Base-by-base conservation (phyloP, 2,888 invertebrate genomes). In the Altica lythri region DNA sequence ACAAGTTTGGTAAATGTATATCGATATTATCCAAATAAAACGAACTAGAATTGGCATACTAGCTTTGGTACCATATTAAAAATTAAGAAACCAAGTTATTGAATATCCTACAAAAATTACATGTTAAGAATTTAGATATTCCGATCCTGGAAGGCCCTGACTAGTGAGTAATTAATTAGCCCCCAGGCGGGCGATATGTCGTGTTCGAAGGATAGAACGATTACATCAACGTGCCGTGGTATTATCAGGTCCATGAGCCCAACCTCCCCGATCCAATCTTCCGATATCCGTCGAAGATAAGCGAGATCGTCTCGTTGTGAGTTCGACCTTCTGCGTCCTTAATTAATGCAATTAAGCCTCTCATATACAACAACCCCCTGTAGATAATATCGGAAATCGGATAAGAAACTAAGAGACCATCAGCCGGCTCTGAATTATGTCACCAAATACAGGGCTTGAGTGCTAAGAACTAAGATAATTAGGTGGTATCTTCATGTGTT, bases 261-360 rank as follows among this genome's bases (percentile, higher is more conserved):
- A 47, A 38, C 47, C 35, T 49, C 42, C 38, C 66, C 40, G 71
- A 72, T 73, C 67, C 68, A 67, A 73, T 73, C 71, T 64, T 51
- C 35, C 68, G 73, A 72, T 72, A 72, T 68, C 67, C 68, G 25
- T 66, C 64, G 65, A 60, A 69, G 73, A 73, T 74, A 72, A 73
- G 66, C 70, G 71, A 72, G 71, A 73, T 72, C 69, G 64, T 65
- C 69, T 66, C 67, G 70, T 66, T 69, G 71, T 67, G 70, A 70
- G 71, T 74, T 72, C 72, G 72, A 73, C 72, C 73, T 74, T 74
- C 72, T 71, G 72, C 69, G 73, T 75, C 72, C 72, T 73, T 75
- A 74, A 75, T 75, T 74, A 74, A 75, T 69, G 73, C 74, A 75
- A 75, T 75, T 75, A 75, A 75, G 71, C 68, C 72, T 70, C 72